phyloP scores from a whole-genome alignment of 2,797 vertebrate genomes.

The Austrolebias charrua region DNA sequence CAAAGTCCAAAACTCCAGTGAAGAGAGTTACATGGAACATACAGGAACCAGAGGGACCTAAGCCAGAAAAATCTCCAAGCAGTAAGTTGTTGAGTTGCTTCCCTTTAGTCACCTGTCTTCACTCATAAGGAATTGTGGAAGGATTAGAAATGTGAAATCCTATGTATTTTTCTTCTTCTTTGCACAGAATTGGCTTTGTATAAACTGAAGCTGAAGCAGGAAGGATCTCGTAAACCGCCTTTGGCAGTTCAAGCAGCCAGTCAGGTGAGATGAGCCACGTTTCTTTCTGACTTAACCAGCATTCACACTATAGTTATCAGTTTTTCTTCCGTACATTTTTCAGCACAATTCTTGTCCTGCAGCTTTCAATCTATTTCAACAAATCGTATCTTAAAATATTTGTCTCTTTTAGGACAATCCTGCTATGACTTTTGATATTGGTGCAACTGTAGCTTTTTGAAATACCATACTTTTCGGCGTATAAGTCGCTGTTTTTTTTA shows the following conservation, averaged over 20 bases:
- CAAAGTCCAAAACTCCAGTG: conserved; percentile 84
- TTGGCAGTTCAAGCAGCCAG: conserved; percentile 59
- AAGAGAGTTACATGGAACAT: conserved; percentile 99
- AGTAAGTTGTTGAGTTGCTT: conserved; percentile 56
- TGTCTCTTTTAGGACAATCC: too few species aligned
- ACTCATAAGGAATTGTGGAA: not conserved
- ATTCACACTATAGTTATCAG: too few species aligned
- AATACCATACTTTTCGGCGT: too few species aligned
- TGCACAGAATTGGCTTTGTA: conserved; percentile 83
- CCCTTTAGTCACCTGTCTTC: not conserved
- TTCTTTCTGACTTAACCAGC: not conserved
- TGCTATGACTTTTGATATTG: too few species aligned
- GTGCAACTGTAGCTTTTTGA: too few species aligned
- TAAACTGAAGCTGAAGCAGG: conserved; percentile 82
- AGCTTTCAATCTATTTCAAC: too few species aligned
- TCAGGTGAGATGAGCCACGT: conserved; percentile 71
- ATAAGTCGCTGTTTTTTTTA: too few species aligned
- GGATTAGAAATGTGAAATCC: not conserved
- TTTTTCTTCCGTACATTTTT: too few species aligned
- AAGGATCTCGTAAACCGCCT: conserved; percentile 82
- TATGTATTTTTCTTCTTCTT: conserved; percentile 2
- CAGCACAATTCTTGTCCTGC: too few species aligned
- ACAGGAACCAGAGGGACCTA: conserved; percentile 79
- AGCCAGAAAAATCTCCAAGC: conserved; percentile 82
- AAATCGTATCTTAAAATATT: too few species aligned